Percentiles rank a stretch among this genome's conserved stretches.
phyloP scores from a whole-genome alignment of 2,888 invertebrate species.

The Tridacna gigas region DNA sequence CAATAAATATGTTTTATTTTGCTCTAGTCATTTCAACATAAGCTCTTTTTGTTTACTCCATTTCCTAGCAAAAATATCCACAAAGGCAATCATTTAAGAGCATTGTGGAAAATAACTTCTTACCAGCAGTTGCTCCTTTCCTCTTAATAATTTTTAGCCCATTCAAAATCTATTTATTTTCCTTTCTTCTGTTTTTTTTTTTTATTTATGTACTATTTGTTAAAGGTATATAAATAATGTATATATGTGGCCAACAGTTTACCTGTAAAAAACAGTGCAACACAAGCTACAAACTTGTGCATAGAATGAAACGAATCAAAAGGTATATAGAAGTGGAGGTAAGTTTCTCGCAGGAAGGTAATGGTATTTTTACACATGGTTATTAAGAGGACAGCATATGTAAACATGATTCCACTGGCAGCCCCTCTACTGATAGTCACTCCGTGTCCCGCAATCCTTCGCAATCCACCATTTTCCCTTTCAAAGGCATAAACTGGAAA shows the following conservation, averaged over 20 bases:
- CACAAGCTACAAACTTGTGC: conserved; percentile 87
- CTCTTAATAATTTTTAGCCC: too few species aligned
- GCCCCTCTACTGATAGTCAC: conserved; percentile 88
- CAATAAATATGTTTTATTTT: too few species aligned
- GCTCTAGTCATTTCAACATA: too few species aligned
- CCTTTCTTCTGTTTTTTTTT: too few species aligned
- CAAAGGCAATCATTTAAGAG: too few species aligned
- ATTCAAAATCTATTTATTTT: too few species aligned
- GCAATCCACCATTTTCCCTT: conserved; percentile 87
- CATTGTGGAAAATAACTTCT: too few species aligned
- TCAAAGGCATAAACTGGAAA: conserved; percentile 87
- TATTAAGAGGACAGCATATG: conserved; percentile 87
- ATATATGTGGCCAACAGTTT: conserved; percentile 28
- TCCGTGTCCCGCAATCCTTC: conserved; percentile 87
- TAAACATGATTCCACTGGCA: conserved; percentile 88
- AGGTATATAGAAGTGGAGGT: conserved; percentile 87
- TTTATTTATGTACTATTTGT: too few species aligned
- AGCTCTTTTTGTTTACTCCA: too few species aligned
- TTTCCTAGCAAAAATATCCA: too few species aligned
- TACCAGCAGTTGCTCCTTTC: too few species aligned
- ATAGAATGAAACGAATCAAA: conserved; percentile 87
- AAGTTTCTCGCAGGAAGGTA: conserved; percentile 87
- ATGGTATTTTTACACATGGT: conserved; percentile 88
- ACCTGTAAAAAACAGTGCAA: conserved; percentile 87
- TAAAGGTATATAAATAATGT: too few species aligned